Base-by-base conservation (phyloP, 1,140 invertebrate genomes). In the Nomia melanderi region DNA sequence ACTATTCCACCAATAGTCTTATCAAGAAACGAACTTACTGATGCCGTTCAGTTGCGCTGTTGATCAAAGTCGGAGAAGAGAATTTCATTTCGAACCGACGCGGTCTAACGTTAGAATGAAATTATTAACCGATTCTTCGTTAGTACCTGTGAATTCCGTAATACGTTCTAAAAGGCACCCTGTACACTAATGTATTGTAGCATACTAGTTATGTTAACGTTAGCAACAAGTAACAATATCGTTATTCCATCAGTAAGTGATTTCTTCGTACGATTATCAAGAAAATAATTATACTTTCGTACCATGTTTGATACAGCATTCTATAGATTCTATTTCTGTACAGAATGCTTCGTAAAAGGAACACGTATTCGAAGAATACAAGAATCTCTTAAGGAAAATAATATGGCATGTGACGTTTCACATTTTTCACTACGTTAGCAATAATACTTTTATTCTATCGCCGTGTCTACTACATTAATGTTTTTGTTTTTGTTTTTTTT, bases 341-440 rank as follows among this genome's bases (percentile, higher is more conserved):
- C 33, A 69, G 33, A 41, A 25, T 54, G 25, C 20, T 73, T 73
- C 31, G 54, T 39, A 31, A 54, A 31, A 25, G 2, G 25, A 25
- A 47, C n/a, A 17, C 27, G 39, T 73, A 65, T 54, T 73, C 33
- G 12, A 36, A 50, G 36, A 14, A 39, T 54, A 3, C 54, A 29
- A 73, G 36, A 54, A 39, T 41, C 25, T 73, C 54, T 6, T 9
- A 27, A 54, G 12, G 27, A 47, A 72, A 54, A 54, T 73, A 64
- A 73, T 25, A 73, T 54, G 59, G 31, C 4, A 33, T 33, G 47
- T n/a, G 59, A 62, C 7, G n/a, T 50, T 50, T 20, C 8, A n/a
- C 3, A 50, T 25, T 47, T 33, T 23, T 47, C 5, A 25, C 9
- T 60, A 9, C 12, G 33, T 62, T 50, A 47, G 8, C 1, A 20